Evolutionary conservation across 1,140 invertebrate species (phyloP), one percentile per base, ranked within the genome.

Genomic region (Conus betulinus): DNA sequence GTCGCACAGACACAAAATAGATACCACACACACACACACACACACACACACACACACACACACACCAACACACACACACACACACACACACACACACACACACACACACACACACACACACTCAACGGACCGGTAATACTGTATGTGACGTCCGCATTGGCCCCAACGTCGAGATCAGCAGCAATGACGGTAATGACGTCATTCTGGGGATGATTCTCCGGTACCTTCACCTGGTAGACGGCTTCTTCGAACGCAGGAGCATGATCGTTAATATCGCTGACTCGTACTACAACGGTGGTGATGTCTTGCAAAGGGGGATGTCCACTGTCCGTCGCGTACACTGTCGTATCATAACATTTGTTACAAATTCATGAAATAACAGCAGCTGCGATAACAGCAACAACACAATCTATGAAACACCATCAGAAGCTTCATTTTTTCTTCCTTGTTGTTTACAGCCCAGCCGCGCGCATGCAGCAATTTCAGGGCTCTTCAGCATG

Each of bases 61-160:
- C 55, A 57, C 6, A 57, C 55, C 57, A 1, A 60, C 57, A 60
- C 57, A 1, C 8, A 8, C 57, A 60, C 57, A 0, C 57, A 60
- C 8, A 1, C 57, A 60, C 15, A 60, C 57, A 1, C 57, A 5
- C 8, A 60, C 57, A 60, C 8, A 4, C 57, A 60, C 8, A 15
- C 8, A 60, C 8, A 60, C 8, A 60, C 8, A 60, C 57, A 60
- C 39, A 39, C 39, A 39, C 17, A 63, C 60, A 63, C 17, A 63
- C 10, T 63, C 10, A 63, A 11, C 60, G 87, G 98, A 94, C 99
- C 98, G 13, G 99, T 97, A 88, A 99, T 99, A 91, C 98, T 98
- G 94, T 99, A 99, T 52, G 98, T 95, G 78, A 99, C 96, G 91
- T 97, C 96, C 4, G 97, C 97, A 94, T 99, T 99, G 15, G 97